Conservation (phyloP, 2,888 invertebrate species). For the Agriopis leucophaearia region DNA sequence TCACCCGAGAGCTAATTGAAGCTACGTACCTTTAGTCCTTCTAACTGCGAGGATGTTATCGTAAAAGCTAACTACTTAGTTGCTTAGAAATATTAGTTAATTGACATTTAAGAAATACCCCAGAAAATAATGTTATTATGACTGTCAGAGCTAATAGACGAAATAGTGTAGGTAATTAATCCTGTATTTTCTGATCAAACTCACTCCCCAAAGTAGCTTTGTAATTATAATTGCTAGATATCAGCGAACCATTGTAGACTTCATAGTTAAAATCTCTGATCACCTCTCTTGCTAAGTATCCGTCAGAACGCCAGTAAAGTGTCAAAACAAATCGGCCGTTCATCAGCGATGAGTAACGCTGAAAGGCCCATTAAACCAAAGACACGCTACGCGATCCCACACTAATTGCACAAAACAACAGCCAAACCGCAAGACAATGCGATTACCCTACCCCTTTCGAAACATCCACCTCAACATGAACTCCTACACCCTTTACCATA, state of each 20-base stretch:
- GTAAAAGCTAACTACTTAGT: too few relatives aligned
- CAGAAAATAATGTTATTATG: too few relatives aligned
- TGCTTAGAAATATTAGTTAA: too few relatives aligned
- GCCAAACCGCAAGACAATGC: conserved; percentile 76
- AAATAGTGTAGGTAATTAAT: too few relatives aligned
- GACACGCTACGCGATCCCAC: conserved; percentile 72
- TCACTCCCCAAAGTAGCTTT: not conserved
- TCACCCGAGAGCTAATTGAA: too few relatives aligned
- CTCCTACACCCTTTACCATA: conserved; percentile 43
- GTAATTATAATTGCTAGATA: not conserved
- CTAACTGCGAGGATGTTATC: too few relatives aligned
- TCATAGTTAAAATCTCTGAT: not conserved
- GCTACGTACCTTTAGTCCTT: too few relatives aligned
- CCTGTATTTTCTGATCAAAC: too few relatives aligned
- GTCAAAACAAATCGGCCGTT: conserved; percentile 55
- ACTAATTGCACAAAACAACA: conserved; percentile 84
- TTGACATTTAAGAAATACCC: too few relatives aligned
- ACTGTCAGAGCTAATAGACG: too few relatives aligned
- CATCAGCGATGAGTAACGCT: conserved; percentile 60
- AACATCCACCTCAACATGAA: conserved; percentile 56
- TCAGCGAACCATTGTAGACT: too few relatives aligned
- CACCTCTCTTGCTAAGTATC: conserved; percentile 2
- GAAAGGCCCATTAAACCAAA: conserved; percentile 79
- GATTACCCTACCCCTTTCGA: conserved; percentile 67
- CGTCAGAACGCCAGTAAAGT: conserved; percentile 28